Evolutionary conservation across 2,888 invertebrate species (phyloP).

Genomic region (Dryadula phaetusa): DNA sequence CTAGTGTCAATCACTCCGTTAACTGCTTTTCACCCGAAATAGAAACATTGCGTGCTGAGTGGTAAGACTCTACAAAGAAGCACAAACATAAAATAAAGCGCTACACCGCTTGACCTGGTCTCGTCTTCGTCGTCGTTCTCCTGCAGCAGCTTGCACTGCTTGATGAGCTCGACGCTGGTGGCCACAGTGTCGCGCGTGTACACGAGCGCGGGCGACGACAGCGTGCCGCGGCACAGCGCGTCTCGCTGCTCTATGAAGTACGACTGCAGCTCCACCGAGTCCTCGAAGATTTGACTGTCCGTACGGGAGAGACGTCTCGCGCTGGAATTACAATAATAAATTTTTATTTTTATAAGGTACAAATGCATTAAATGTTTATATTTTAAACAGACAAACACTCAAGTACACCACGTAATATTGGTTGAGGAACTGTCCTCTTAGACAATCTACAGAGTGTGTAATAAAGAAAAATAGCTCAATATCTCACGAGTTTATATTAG

Average conservation of each 20-base stretch:
- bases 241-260: slow-evolving; percentile 92
- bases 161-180: slow-evolving; percentile 89
- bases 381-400: too few relatives aligned
- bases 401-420: too few relatives aligned
- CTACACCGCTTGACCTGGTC: slow-evolving; percentile 61
- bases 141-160: slow-evolving; percentile 77
- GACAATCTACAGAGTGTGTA: too few relatives aligned
- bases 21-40: too few relatives aligned
- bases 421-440: too few relatives aligned
- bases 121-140: slow-evolving; percentile 87
- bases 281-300: slow-evolving; percentile 98
- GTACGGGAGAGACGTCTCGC: slow-evolving; percentile 94
- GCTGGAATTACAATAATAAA: slow-evolving; percentile 61
- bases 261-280: slow-evolving; percentile 95
- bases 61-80: too few relatives aligned
- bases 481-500: too few relatives aligned
- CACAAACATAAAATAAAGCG: too few relatives aligned
- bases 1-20: too few relatives aligned
- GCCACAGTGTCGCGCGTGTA: slow-evolving; percentile 91
- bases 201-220: slow-evolving; percentile 94
- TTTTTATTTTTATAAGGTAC: neutral
- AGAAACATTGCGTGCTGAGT: too few relatives aligned
- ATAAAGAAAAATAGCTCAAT: too few relatives aligned
- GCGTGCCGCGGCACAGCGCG: slow-evolving; percentile 89
- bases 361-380: too few relatives aligned